These are phyloP conservation scores for Criorhina ranunculi DNA, from an alignment of 2,888 invertebrate species.

Conservation along the genomic window DNA sequence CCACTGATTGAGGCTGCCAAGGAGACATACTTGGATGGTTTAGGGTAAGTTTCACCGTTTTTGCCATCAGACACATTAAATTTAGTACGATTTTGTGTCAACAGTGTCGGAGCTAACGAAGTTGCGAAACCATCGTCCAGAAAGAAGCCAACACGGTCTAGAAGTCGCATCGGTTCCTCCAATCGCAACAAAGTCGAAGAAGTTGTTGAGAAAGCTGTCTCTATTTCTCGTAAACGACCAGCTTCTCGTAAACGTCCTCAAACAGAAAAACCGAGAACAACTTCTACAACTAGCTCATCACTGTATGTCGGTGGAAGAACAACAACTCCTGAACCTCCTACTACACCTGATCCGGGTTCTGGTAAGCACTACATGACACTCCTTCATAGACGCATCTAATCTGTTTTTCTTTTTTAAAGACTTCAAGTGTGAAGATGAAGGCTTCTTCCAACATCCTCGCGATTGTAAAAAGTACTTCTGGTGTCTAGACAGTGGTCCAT, in stretches of 20 bases:
- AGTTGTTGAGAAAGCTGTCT: conserved; percentile 78
- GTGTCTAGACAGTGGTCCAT: conserved; percentile 95
- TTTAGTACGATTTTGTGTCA: background rate
- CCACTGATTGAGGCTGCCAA: conserved; percentile 96
- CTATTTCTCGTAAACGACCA: conserved; percentile 76
- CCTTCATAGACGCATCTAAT: background rate
- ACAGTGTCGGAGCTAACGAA: conserved; percentile 83
- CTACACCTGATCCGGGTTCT: conserved; percentile 94
- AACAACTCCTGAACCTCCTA: conserved; percentile 88
- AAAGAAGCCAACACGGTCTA: conserved; percentile 81
- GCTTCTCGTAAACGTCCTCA: conserved; percentile 72
- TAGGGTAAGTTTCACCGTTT: conserved; percentile 85
- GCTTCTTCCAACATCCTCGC: conserved; percentile 95
- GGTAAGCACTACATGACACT: conserved; percentile 85
- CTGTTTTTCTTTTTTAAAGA: conserved; percentile 85
- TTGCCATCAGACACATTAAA: conserved; percentile 21
- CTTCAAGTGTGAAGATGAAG: conserved; percentile 96
- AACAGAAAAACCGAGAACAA: conserved; percentile 75
- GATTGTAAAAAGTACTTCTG: conserved; percentile 98
- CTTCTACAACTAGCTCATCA: conserved; percentile 81
- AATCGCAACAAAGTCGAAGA: conserved; percentile 79
- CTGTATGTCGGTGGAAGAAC: conserved; percentile 83
- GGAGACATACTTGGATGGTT: conserved; percentile 89
- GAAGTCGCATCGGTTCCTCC: conserved; percentile 80
- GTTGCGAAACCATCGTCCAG: conserved; percentile 81